Base-by-base conservation (phyloP, 2,797 vertebrate species). In the Podarcis lilfordi region DNA sequence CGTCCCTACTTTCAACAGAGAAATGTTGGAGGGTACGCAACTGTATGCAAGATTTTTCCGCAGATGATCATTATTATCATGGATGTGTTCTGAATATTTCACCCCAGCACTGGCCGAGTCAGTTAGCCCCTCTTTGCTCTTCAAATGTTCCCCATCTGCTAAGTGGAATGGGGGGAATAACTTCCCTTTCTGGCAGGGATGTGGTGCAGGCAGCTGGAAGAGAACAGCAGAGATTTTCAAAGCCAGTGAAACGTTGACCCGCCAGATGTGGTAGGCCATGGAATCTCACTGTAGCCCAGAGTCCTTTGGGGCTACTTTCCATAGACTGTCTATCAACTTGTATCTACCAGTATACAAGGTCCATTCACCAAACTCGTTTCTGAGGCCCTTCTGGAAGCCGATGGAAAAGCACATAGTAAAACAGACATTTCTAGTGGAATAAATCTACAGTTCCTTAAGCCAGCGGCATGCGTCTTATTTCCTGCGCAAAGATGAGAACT, bases 161-260 rank as follows among this genome's bases (percentile, higher is more conserved):
- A 84, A 79, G 86, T 45, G 76, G 35, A 6, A 17, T 37, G 32
- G 17, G 84, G 84, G 86, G 37, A 69, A 84, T 89, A 82, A 71
- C 25, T 55, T 75, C n/a, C 68, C n/a, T 84, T 76, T 50, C 55
- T 89, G 86, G 43, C 72, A 89, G 35, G 45, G 50, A 27, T 50
- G 72, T 68, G n/a, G 0, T 0, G 0, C 89, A 92, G 91, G 83
- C 90, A 94, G 80, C 88, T 77, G 77, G 78, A 80, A 90, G 86
- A 92, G 1, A 84, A 77, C 0, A 0, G 86, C 1, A 0, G 0
- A 90, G 89, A 89, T 78, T 90, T 95, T 91, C 92, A 91, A 93
- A 88, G 87, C 89, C 89, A 90, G 91, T 77, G 89, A 85, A 86
- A 94, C 89, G 92, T 91, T 27, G 74, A 86, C 89, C 89, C 85